Conservation (phyloP, 2,888 invertebrate species). For the Xestoiulus laeticollis region DNA sequence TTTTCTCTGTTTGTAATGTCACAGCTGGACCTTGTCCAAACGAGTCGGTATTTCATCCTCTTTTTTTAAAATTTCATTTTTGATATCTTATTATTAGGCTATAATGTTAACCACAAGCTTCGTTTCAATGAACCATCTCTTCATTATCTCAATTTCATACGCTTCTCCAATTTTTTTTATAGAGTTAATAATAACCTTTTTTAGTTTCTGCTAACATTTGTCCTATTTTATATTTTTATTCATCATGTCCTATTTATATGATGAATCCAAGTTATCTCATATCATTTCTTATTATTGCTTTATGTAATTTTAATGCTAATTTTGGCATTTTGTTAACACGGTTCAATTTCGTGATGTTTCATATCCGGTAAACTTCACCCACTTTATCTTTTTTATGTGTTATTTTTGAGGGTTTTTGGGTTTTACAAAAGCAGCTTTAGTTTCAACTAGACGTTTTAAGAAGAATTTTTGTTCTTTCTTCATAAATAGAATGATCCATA, state of each 20-base stretch:
- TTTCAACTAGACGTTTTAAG: no score
- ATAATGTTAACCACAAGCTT: no score
- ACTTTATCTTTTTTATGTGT: no score
- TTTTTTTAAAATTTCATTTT: neutral
- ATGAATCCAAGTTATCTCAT: neutral
- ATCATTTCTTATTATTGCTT: neutral
- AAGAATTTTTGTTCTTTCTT: no score
- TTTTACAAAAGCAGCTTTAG: no score
- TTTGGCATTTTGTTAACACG: no score
- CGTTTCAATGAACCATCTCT: neutral
- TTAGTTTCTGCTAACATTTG: neutral
- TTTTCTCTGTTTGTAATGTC: no score
- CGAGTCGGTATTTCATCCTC: neutral
- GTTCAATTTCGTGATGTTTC: no score
- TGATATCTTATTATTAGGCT: neutral
- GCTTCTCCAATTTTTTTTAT: neutral
- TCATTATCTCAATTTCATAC: neutral
- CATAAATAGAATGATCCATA: no score
- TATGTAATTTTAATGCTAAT: neutral
- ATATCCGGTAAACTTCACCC: no score
- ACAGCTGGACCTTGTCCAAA: neutral
- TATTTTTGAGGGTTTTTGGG: no score
- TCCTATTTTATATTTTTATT: neutral
- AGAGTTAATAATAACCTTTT: neutral
- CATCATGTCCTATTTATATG: neutral